These are phyloP conservation scores for Python bivittatus DNA, from an alignment of 2,113 vertebrate genomes.

Conservation along the genomic window DNA sequence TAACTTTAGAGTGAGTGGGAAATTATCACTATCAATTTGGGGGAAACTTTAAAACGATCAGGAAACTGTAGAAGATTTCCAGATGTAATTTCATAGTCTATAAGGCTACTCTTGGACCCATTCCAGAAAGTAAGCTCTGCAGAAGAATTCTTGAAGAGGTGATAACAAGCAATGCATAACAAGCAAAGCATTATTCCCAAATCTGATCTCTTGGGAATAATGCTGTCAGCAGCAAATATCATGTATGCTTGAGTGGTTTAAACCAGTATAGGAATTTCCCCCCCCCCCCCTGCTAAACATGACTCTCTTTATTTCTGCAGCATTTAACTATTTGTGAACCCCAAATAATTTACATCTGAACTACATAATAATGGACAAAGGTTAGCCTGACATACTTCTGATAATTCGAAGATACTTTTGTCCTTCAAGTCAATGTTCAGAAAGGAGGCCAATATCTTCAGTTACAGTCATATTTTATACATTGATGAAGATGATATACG, in stretches of 20 bases:
- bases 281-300: constrained; percentile 7
- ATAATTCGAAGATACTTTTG: background rate
- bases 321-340: constrained; percentile 24
- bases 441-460: constrained; percentile 45
- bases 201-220: constrained; percentile 10
- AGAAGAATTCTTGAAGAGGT: constrained; percentile 13
- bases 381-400: constrained; percentile 2
- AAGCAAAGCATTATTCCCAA: too few relatives aligned
- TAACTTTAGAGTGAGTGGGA: background rate
- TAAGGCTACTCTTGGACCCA: background rate
- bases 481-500: constrained; percentile 54
- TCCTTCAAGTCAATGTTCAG: constrained; percentile 32
- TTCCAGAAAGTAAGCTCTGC: background rate
- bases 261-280: background rate
- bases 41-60: background rate
- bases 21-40: background rate
- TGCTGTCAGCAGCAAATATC: constrained; percentile 6
- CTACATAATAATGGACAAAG: constrained; percentile 40
- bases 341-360: constrained; percentile 40
- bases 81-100: background rate
- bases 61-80: background rate
- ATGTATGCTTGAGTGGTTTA: constrained; percentile 8
- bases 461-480: constrained; percentile 56
- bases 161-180: background rate
- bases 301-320: background rate